A percentile compares a stretch with the other conserved stretches of the same genome.
Conservation (phyloP, 1,140 invertebrate species). For the Conus betulinus region DNA sequence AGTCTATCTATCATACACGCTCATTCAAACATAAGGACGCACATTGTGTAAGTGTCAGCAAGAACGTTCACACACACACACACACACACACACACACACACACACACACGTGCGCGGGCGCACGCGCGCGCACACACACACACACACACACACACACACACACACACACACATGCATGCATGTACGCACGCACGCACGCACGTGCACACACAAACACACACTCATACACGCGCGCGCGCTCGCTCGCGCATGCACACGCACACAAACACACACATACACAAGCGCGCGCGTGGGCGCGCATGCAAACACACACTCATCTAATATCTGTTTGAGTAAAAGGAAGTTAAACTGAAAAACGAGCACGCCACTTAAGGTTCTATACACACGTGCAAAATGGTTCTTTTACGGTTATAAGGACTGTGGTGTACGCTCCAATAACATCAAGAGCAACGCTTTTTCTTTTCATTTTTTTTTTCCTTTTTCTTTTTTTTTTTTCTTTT, state of each 20-base stretch:
- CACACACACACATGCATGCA: neutral
- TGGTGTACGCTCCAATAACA: too few species aligned
- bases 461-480: too few species aligned
- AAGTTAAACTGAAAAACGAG: too few species aligned
- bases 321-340: too few species aligned
- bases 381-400: too few species aligned
- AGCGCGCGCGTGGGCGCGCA: neutral
- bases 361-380: too few species aligned
- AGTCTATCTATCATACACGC: neutral
- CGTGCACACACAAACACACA: neutral
- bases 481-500: too few species aligned
- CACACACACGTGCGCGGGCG: neutral
- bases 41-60: neutral
- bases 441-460: too few species aligned
- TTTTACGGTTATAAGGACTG: too few species aligned
- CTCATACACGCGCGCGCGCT: neutral
- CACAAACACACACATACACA: conserved; percentile 12
- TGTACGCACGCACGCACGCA: neutral
- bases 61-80: conserved; percentile 3
- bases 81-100: conserved; percentile 22
- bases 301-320: neutral
- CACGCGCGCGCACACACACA: neutral
- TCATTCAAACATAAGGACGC: neutral
- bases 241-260: neutral
- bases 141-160: conserved; percentile 18